These are phyloP conservation scores for Pseudomyrmex flavicornis DNA, from an alignment of 1,140 invertebrate genomes.

Conservation along the genomic window DNA sequence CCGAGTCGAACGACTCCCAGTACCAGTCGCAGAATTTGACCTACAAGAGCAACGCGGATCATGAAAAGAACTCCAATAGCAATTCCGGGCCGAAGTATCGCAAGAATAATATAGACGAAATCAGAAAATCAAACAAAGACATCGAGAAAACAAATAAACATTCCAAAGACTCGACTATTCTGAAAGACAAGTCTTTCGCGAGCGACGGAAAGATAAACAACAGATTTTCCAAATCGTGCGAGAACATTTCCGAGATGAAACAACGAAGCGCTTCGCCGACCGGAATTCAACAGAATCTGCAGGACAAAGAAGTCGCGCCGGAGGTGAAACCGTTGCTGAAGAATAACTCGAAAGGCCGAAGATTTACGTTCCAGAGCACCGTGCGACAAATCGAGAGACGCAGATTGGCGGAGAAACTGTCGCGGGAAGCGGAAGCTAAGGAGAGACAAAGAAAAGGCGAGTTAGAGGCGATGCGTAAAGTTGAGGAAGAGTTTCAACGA, in stretches of 20 bases:
- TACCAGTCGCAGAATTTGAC: conserved; percentile 73
- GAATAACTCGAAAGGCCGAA: conserved; percentile 84
- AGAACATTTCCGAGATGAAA: conserved; percentile 81
- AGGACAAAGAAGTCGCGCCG: conserved; percentile 65
- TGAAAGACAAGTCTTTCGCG: background rate
- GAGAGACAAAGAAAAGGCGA: conserved; percentile 91
- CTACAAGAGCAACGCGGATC: conserved; percentile 49
- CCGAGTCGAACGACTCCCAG: conserved; percentile 85
- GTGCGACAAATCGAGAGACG: conserved; percentile 91
- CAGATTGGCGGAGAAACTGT: conserved; percentile 90
- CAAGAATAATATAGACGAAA: conserved; percentile 48
- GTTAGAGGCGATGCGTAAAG: conserved; percentile 91
- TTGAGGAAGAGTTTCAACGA: conserved; percentile 91
- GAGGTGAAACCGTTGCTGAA: conserved; percentile 71
- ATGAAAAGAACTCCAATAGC: conserved; percentile 36
- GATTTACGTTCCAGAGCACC: conserved; percentile 93
- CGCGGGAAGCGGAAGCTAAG: conserved; percentile 90
- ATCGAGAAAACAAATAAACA: conserved; percentile 47
- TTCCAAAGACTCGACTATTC: conserved; percentile 15
- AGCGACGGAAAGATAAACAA: conserved; percentile 13
- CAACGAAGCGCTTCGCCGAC: conserved; percentile 69
- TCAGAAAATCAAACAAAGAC: conserved; percentile 40
- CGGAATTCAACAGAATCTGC: conserved; percentile 74
- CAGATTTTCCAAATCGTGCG: conserved; percentile 82
- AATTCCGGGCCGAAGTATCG: conserved; percentile 62